A percentile compares a stretch with the other conserved stretches of the same genome.
phyloP scores from a whole-genome alignment of 2,797 vertebrate species.

The Echiichthys vipera region DNA sequence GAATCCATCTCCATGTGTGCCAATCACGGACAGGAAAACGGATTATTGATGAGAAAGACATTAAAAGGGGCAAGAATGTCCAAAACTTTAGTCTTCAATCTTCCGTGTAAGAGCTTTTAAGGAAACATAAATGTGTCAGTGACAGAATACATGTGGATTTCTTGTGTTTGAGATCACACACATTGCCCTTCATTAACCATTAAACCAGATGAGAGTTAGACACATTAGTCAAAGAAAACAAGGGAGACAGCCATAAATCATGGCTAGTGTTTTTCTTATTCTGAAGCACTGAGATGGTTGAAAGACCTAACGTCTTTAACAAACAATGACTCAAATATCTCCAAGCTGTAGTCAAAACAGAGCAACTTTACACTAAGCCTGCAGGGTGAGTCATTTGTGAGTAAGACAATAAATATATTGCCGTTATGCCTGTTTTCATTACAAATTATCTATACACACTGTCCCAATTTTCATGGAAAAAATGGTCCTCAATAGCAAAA shows the following conservation, averaged over 20 bases:
- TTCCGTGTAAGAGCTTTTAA: neutral
- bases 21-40: neutral
- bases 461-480: neutral
- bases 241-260: slow-evolving; percentile 42
- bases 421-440: neutral
- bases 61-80: slow-evolving; percentile 3
- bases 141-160: neutral
- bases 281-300: slow-evolving; percentile 15
- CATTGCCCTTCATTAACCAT: slow-evolving; percentile 4
- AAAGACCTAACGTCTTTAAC: slow-evolving; percentile 33
- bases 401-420: neutral
- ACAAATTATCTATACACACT: neutral
- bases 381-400: slow-evolving; percentile 6
- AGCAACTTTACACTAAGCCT: slow-evolving; percentile 4
- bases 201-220: slow-evolving; percentile 28
- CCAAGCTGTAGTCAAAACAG: slow-evolving; percentile 39
- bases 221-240: slow-evolving; percentile 16
- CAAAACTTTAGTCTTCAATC: slow-evolving; percentile 14
- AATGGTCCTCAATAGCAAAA: neutral
- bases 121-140: slow-evolving; percentile 25
- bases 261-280: slow-evolving; percentile 29
- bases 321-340: slow-evolving; percentile 30
- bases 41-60: slow-evolving; percentile 36
- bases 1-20: slow-evolving; percentile 7
- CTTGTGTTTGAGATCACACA: neutral